These are phyloP conservation scores for Psephotus haematonotus DNA, from an alignment of 2,113 vertebrate species.

Conservation along the genomic window DNA sequence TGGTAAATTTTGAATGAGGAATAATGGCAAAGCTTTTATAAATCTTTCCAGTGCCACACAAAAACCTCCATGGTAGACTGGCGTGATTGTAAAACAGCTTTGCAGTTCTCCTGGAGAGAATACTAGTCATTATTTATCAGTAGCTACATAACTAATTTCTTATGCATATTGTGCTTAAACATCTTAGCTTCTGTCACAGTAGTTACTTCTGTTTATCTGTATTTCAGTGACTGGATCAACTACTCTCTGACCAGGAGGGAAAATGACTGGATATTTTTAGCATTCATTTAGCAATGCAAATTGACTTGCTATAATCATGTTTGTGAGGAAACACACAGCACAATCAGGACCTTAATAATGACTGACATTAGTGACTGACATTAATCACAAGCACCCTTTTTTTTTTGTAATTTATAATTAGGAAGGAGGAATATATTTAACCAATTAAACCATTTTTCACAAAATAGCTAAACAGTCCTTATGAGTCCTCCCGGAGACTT, in stretches of 20 bases:
- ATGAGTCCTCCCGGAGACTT: neutral
- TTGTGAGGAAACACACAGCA: conserved; percentile 19
- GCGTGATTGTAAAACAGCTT: neutral
- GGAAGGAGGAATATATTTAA: neutral
- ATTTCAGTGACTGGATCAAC: conserved; percentile 6
- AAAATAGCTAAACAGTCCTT: neutral
- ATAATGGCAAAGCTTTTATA: neutral
- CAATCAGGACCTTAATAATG: neutral
- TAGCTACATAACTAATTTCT: neutral
- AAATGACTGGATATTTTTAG: conserved; percentile 29
- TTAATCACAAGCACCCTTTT: neutral
- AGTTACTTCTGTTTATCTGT: neutral
- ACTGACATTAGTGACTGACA: neutral
- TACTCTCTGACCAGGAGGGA: neutral
- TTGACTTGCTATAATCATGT: conserved; percentile 6
- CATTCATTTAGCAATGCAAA: conserved; percentile 37
- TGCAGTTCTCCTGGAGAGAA: neutral
- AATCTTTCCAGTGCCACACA: neutral
- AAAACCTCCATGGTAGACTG: neutral
- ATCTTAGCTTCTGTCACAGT: neutral
- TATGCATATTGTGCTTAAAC: neutral
- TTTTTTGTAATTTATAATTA: conserved; percentile 3
- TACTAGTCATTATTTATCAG: neutral
- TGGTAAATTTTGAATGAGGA: neutral
- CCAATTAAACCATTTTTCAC: neutral